Base-by-base conservation (phyloP, 2,113 vertebrate genomes). In the Melanerpes aurifrons region DNA sequence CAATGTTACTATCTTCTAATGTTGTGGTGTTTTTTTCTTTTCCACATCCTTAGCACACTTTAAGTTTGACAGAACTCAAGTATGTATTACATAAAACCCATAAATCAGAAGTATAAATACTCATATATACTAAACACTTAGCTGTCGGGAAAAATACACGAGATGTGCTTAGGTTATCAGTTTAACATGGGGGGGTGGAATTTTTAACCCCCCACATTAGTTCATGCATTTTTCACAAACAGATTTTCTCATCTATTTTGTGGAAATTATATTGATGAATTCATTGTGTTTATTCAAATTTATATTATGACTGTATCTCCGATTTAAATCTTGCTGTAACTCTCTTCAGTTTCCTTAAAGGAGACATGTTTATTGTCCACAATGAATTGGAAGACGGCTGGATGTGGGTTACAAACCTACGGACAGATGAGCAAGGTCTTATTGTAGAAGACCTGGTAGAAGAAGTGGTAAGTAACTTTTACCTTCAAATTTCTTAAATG, bases 321-420 rank as follows among this genome's bases (percentile, higher is more conserved):
- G 70, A 77, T 95, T 90, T 86, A 91, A 90, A 85, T 80, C 85
- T 96, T 47, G 21, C 58, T 96, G 71, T 96, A 96, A 78, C 13
- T 54, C 6, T 95, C 86, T 93, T 69, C 96, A 99, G 99, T 98
- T 99, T 99, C 97, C 98, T 99, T 95, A 99, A 99, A 98, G 99
- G 99, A 97, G 99, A 99, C 96, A 99, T 99, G 99, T 99, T 99
- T 97, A 99, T 99, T 97, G 99, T 99, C 97, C 99, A 99, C 97
- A 99, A 99, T 19, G 99, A 99, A 96, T 98, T 99, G 97, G 99
- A 99, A 82, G 99, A 99, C 96, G 99, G 99, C 87, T 99, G 99
- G 99, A 99, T 99, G 99, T 99, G 99, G 99, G 99, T 99, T 91
- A 98, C 98, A 93, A 99, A 99, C 68, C 98, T 99, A 45, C 98